Evolutionary conservation across 2,113 vertebrate species (phyloP).

Genomic region (Nyctibius bracteatus): DNA sequence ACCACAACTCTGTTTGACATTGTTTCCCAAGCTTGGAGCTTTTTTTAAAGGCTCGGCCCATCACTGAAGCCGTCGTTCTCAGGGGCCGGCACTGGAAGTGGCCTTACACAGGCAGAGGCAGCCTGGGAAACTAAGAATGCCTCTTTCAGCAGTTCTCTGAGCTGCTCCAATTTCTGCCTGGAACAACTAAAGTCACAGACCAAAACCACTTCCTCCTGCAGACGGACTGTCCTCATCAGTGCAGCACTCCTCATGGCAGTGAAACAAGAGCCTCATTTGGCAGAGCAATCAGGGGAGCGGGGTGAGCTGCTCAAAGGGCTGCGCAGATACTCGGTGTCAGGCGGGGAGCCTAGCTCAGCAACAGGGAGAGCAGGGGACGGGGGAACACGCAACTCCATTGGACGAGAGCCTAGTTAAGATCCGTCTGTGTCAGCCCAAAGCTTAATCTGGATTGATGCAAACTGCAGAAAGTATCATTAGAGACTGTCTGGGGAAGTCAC

Average conservation of each 20-base stretch:
- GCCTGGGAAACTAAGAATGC: neutral
- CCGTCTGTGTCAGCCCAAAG: constrained; percentile 55
- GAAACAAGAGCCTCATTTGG: constrained; percentile 49
- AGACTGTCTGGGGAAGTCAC: constrained; percentile 50
- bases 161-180: constrained; percentile 28
- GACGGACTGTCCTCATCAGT: neutral
- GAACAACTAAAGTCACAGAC: constrained; percentile 23
- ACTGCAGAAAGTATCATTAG: constrained; percentile 67
- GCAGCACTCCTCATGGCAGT: neutral
- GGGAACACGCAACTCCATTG: constrained; percentile 25
- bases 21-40: neutral
- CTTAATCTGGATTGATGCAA: constrained; percentile 70
- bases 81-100: neutral
- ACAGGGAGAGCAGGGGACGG: neutral
- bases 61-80: neutral
- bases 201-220: constrained; percentile 12
- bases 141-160: constrained; percentile 40
- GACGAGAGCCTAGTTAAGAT: constrained; percentile 54
- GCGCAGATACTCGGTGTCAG: constrained; percentile 31
- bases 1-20: neutral
- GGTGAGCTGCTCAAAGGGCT: constrained; percentile 26
- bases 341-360: constrained; percentile 25
- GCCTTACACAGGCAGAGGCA: neutral
- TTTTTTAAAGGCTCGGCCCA: neutral
- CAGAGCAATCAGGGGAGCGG: constrained; percentile 30